A percentile compares a stretch with the other conserved stretches of the same genome.
phyloP scores from a whole-genome alignment of 1,140 invertebrate genomes.

The Lepidurus arcticus region DNA sequence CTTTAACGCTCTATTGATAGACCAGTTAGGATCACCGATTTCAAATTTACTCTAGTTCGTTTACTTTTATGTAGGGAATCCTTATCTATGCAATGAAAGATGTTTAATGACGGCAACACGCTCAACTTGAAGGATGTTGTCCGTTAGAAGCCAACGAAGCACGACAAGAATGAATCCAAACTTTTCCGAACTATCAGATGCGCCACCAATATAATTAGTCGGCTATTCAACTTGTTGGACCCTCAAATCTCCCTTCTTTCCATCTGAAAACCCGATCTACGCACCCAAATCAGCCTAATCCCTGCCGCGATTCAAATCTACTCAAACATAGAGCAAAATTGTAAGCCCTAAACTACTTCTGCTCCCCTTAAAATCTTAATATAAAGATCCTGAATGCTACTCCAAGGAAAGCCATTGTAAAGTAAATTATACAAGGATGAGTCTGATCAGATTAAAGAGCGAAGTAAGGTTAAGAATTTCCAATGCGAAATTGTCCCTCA shows the following conservation, averaged over 20 bases:
- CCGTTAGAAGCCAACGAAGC: not conserved
- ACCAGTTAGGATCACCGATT: not conserved
- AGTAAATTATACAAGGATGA: not conserved
- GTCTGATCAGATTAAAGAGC: not conserved
- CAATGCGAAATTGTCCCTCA: not conserved
- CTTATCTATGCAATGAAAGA: not conserved
- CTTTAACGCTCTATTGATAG: not conserved
- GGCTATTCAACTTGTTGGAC: not conserved
- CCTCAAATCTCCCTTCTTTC: not conserved
- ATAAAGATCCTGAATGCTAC: not conserved
- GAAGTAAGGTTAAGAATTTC: not conserved
- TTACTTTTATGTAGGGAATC: not conserved
- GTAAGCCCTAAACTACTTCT: not conserved
- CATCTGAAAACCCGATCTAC: not conserved
- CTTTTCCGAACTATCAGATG: not conserved
- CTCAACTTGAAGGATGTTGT: not conserved
- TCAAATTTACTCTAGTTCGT: not conserved
- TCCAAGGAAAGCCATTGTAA: not conserved
- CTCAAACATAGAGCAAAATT: not conserved
- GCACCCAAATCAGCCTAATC: not conserved
- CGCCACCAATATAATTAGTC: not conserved
- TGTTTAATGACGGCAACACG: not conserved
- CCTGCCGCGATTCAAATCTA: not conserved
- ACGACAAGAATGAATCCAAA: not conserved
- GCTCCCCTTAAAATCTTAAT: not conserved